phyloP scores from a whole-genome alignment of 2,113 vertebrate genomes.

The Neofelis nebulosa region DNA sequence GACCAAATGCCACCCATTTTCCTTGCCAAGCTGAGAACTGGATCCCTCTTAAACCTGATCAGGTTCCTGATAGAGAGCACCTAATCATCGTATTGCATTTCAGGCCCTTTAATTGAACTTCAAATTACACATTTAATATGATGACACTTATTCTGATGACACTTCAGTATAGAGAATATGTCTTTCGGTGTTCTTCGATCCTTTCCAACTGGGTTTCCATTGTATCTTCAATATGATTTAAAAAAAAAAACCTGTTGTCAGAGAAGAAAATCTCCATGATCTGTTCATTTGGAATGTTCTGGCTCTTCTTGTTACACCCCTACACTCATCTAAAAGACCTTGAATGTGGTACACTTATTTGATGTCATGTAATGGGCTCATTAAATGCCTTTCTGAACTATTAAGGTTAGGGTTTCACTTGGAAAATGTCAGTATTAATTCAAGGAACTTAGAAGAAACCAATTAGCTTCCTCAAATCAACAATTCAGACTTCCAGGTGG shows the following conservation, averaged over 20 bases:
- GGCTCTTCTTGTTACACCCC: neutral
- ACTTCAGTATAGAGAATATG: neutral
- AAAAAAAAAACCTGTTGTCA: neutral
- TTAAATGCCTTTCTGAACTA: neutral
- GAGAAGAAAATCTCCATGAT: neutral
- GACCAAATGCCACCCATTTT: neutral
- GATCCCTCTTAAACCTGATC: neutral
- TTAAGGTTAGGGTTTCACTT: neutral
- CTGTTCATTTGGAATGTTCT: neutral
- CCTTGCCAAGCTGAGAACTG: neutral
- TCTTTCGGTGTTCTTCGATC: neutral
- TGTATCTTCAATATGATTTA: neutral
- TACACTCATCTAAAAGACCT: neutral
- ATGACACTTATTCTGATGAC: neutral
- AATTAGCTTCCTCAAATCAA: neutral
- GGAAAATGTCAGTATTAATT: conserved; percentile 22
- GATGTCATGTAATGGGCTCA: neutral
- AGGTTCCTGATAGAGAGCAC: neutral
- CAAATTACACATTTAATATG: neutral
- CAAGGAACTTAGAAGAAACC: conserved; percentile 37
- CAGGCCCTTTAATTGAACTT: neutral
- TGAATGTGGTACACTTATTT: neutral
- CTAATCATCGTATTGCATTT: neutral
- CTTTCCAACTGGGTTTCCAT: neutral
- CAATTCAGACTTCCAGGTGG: neutral